Conservation (phyloP, 1,140 invertebrate species). For the Pectinophora gossypiella region DNA sequence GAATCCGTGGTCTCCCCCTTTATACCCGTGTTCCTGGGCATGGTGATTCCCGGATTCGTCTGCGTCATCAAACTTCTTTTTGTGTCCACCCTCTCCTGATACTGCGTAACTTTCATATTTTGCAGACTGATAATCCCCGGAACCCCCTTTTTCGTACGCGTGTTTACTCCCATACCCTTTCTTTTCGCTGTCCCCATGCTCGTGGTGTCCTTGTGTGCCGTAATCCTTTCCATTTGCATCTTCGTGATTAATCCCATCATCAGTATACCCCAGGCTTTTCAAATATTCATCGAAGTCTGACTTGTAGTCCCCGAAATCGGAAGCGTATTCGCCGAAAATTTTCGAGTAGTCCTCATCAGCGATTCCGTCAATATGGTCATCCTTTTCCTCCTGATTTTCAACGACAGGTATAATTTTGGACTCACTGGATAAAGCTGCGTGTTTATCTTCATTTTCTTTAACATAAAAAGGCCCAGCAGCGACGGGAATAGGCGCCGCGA, state of each 20-base stretch:
- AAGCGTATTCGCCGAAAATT: conserved; percentile 45
- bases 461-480: conserved; percentile 30
- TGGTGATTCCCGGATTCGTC: conserved; percentile 58
- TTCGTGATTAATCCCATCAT: conserved; percentile 37
- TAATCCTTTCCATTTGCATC: conserved; percentile 45
- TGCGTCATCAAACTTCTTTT: conserved; percentile 21
- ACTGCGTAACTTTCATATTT: conserved; percentile 50
- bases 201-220: conserved; percentile 42
- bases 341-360: conserved; percentile 57
- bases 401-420: conserved; percentile 50
- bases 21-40: conserved; percentile 73
- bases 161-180: conserved; percentile 55
- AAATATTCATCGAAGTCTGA: conserved; percentile 47
- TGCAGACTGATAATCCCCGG: conserved; percentile 48
- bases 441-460: conserved; percentile 41
- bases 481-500: conserved; percentile 32
- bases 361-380: conserved; percentile 44
- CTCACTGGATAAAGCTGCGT: conserved; percentile 36
- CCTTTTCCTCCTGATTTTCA: conserved; percentile 39
- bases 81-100: conserved; percentile 30
- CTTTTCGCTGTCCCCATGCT: conserved; percentile 53
- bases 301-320: conserved; percentile 39
- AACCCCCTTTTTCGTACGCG: conserved; percentile 50
- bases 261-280: conserved; percentile 35
- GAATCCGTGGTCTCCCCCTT: conserved; percentile 79